Base-by-base conservation (phyloP, 2,888 invertebrate genomes). In the Archips xylosteana region DNA sequence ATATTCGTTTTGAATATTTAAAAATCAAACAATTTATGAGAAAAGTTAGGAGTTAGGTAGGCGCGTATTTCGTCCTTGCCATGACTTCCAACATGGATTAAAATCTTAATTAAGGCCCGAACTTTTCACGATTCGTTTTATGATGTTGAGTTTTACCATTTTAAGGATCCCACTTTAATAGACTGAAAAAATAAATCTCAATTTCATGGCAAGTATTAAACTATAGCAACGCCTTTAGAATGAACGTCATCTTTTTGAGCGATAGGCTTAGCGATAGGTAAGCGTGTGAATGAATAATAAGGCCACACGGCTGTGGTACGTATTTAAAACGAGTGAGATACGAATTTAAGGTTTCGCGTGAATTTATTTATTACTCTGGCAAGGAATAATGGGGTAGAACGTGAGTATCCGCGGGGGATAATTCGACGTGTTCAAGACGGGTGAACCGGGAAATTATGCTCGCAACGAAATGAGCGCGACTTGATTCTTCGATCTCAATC, bases 51-150 rank as follows among this genome's bases (percentile, higher is more conserved):
- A 81, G 86, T 85, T 84, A 83, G 51, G 51, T 54, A 54, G 77
- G 82, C 84, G 85, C 85, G 83, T 86, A 88, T 88, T 88, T 87
- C 84, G 84, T 85, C 81, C 86, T 86, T 80, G 82, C 81, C 82
- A 81, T 78, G 84, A 81, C 82, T 84, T 82, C 81, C 79, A 77
- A 76, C 82, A 82, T 78, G 88, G 91, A 92, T 92, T 91, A 89
- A 89, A 91, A 92, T 92, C 90, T 92, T 91, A 92, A 92, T 92
- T 89, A 88, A 87, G 83, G 75, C 79, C 85, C 83, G 80, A 89
- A 92, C 85, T 91, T 92, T 87, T 83, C 80, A 77, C 86, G 84
- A 89, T 91, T 89, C 87, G 90, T 89, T 88, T 88, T 86, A 86
- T 89, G 89, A 91, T 88, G 86, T 88, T 83, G 57, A 34, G n/a